phyloP scores from a whole-genome alignment of 2,113 vertebrate species.

The Poeciliopsis prolifica region DNA sequence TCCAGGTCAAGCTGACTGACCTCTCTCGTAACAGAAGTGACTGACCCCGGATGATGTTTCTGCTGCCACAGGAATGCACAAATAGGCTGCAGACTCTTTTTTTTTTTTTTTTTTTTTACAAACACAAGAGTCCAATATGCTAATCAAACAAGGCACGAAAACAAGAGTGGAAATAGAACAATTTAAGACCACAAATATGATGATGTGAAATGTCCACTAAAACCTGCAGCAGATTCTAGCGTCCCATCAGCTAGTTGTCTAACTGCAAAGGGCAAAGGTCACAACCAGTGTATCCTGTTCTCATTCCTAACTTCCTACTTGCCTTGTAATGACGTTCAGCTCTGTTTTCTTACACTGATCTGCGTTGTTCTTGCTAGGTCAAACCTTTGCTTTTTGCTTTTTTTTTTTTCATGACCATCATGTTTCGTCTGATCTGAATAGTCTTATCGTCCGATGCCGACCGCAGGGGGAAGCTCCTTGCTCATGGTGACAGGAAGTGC shows the following conservation, averaged over 20 bases:
- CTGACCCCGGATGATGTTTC: neutral
- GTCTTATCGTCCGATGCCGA: too few relatives aligned
- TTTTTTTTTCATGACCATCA: too few relatives aligned
- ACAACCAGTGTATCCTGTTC: constrained; percentile 51
- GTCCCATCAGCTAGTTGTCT: constrained; percentile 22
- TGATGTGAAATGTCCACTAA: constrained; percentile 33
- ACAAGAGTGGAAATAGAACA: constrained; percentile 52
- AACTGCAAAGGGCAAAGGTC: constrained; percentile 55
- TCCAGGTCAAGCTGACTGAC: constrained; percentile 26
- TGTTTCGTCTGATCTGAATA: too few relatives aligned
- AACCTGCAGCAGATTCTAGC: constrained; percentile 30
- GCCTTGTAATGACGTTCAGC: neutral
- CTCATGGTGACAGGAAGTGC: neutral
- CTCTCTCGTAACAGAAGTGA: neutral
- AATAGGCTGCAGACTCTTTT: constrained; percentile 33
- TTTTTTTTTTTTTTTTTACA: too few relatives aligned
- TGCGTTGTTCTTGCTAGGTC: neutral
- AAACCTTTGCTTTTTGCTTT: neutral
- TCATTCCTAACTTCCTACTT: constrained; percentile 18
- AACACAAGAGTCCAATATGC: constrained; percentile 38
- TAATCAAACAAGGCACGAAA: constrained; percentile 71
- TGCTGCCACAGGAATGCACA: constrained; percentile 36
- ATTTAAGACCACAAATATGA: constrained; percentile 62
- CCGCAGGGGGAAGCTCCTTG: too few relatives aligned
- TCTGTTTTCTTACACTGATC: neutral